Percentiles rank a stretch among this genome's conserved stretches.
These are phyloP conservation scores for Lithophane leautieri DNA, from an alignment of 2,888 invertebrate genomes.

Conservation along the genomic window DNA sequence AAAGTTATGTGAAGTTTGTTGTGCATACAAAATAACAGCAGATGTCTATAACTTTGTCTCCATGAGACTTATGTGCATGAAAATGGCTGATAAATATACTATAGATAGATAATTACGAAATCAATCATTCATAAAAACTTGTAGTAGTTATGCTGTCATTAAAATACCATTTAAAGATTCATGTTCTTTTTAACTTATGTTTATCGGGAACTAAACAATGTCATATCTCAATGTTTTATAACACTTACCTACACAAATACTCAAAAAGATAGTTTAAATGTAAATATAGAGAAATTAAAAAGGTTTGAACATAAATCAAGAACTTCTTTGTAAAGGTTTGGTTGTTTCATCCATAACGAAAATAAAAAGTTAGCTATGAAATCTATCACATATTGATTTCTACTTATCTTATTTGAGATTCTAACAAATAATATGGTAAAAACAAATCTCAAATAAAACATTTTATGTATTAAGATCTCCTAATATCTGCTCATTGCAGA, in stretches of 20 bases:
- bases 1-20: slow-evolving; percentile 55
- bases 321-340: not conserved
- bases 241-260: slow-evolving; percentile 8
- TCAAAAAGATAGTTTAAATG: slow-evolving; percentile 3
- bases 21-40: slow-evolving; percentile 33
- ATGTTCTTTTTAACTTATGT: not conserved
- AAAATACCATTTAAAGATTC: not conserved
- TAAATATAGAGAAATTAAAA: not conserved
- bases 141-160: not conserved
- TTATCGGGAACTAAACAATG: not conserved
- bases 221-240: not conserved
- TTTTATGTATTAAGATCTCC: not conserved
- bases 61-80: slow-evolving; percentile 47
- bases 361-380: not conserved
- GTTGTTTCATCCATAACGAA: not conserved
- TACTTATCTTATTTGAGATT: not conserved
- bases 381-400: not conserved
- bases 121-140: not conserved
- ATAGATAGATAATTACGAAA: not conserved
- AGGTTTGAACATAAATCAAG: not conserved
- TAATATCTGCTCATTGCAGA: not conserved
- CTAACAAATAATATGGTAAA: not conserved
- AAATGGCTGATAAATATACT: slow-evolving; percentile 52
- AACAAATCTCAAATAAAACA: not conserved
- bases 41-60: slow-evolving; percentile 49